phyloP scores from a whole-genome alignment of 92 coral and sea anemone genomes.

The Epizoanthus scotinus region DNA sequence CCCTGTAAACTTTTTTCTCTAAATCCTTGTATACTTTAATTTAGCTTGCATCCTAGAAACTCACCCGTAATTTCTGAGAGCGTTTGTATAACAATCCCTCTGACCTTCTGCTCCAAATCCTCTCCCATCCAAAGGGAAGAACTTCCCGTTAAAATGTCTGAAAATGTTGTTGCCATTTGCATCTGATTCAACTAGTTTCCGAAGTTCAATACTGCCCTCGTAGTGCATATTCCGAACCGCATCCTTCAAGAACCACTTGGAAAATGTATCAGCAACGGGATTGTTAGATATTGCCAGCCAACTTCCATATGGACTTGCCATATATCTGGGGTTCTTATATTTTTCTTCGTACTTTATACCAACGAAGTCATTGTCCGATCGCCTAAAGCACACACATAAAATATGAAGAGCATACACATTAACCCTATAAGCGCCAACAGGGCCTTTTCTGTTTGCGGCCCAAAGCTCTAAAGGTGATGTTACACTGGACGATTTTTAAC shows the following conservation, averaged over 20 bases:
- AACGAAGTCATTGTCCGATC: constrained; percentile 78
- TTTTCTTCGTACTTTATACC: constrained; percentile 60
- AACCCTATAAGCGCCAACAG: too few species aligned
- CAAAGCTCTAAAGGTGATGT: too few species aligned
- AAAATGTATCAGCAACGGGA: constrained; percentile 64
- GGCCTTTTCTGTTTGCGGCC: too few species aligned
- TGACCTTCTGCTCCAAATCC: constrained; percentile 98
- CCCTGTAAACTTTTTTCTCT: too few species aligned
- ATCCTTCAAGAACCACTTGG: constrained; percentile 78
- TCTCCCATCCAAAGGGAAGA: constrained; percentile 93
- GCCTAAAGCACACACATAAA: constrained; percentile 39
- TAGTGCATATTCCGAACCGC: constrained; percentile 64
- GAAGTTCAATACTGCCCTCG: constrained; percentile 63
- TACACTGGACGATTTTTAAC: too few species aligned
- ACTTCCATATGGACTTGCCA: constrained; percentile 90
- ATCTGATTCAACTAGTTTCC: constrained; percentile 66
- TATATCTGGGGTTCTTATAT: constrained; percentile 69
- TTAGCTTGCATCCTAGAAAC: not conserved
- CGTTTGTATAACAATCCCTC: constrained; percentile 87
- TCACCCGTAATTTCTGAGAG: constrained; percentile 95
- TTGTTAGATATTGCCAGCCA: constrained; percentile 74
- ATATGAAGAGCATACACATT: too few species aligned
- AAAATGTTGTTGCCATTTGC: constrained; percentile 65
- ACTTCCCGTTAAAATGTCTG: constrained; percentile 68
- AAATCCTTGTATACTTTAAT: too few species aligned